Evolutionary conservation across 2,888 invertebrate species (phyloP).

Genomic region (Tetranychus piercei): DNA sequence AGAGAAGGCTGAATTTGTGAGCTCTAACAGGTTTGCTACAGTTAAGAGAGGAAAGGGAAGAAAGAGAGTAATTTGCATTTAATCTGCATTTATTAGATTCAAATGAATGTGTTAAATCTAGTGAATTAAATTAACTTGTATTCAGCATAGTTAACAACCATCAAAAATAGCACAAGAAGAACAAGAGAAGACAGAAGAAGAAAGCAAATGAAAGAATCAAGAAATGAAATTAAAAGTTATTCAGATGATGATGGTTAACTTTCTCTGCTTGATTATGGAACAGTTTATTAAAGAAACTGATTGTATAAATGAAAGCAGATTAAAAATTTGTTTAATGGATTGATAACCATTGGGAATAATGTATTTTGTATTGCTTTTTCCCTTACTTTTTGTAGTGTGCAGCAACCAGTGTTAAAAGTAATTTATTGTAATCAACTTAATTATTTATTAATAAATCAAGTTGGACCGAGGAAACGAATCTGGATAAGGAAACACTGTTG

Average conservation of each 20-base stretch:
- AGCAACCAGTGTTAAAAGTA: background rate
- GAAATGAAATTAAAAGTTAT: background rate
- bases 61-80: background rate
- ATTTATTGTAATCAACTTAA: background rate
- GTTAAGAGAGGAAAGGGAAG: too few species aligned
- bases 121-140: background rate
- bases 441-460: background rate
- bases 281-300: background rate
- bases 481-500: too few species aligned
- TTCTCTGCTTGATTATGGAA: background rate
- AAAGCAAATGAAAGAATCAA: background rate
- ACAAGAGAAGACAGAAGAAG: background rate
- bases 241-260: background rate
- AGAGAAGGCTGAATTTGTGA: too few species aligned
- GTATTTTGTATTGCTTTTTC: background rate
- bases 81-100: background rate
- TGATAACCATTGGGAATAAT: background rate
- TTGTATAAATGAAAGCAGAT: background rate
- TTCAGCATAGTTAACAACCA: background rate
- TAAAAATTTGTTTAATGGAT: background rate
- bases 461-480: background rate
- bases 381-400: background rate
- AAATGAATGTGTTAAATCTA: background rate
- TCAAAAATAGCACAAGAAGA: background rate
- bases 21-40: too few species aligned